Conservation (phyloP, 2,797 vertebrate genomes). For the Hippoglossus hippoglossus region DNA sequence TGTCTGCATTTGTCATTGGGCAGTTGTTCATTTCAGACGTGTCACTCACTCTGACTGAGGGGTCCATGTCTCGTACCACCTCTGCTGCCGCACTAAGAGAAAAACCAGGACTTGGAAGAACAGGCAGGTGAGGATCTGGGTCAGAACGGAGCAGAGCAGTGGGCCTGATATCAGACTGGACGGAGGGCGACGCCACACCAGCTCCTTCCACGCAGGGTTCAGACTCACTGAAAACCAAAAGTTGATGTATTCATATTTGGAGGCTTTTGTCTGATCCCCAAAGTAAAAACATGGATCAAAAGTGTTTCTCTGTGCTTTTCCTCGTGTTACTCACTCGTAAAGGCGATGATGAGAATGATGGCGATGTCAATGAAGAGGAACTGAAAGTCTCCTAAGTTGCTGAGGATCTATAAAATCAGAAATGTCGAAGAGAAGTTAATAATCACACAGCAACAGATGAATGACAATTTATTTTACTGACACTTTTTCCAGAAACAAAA, state of each 20-base stretch:
- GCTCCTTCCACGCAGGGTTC: conserved; percentile 95
- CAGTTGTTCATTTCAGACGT: background rate
- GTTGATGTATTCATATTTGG: background rate
- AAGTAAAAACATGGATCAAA: background rate
- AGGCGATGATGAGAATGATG: conserved; percentile 95
- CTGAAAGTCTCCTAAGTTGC: conserved; percentile 97
- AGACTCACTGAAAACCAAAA: conserved; percentile 90
- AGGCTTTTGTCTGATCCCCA: background rate
- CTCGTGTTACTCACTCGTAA: conserved; percentile 92
- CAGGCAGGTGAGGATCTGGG: conserved; percentile 93
- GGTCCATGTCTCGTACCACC: conserved; percentile 91
- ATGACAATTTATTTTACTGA: conserved; percentile 1
- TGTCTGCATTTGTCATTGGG: too few relatives aligned
- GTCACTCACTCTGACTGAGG: conserved; percentile 89
- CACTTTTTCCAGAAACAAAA: conserved; percentile 4
- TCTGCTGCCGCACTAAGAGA: conserved; percentile 88
- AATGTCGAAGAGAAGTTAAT: background rate
- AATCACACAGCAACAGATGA: conserved; percentile 1
- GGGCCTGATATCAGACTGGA: conserved; percentile 93
- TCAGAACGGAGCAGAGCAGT: conserved; percentile 92
- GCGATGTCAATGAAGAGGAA: conserved; percentile 98
- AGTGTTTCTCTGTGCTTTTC: background rate
- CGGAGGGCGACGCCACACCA: conserved; percentile 90
- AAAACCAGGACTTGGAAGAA: conserved; percentile 92
- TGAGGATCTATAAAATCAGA: conserved; percentile 87